Evolutionary conservation across 1,140 invertebrate genomes (phyloP), one percentile per base, ranked within the genome.

Genomic region (Monochamus saltuarius): DNA sequence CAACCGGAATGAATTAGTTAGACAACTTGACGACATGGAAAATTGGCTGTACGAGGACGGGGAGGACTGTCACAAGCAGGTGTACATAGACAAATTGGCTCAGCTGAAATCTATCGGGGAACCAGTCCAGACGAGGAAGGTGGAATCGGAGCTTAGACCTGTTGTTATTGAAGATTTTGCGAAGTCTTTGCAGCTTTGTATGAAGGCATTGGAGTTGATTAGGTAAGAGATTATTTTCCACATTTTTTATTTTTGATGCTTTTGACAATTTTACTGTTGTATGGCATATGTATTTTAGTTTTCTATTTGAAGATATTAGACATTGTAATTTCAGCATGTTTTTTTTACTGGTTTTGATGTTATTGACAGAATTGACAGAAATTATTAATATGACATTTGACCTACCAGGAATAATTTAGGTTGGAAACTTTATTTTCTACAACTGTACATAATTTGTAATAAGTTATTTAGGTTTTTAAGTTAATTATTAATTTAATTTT

Each of bases 21-120:
- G 78, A 54, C 78, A 85, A 54, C 82, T 99, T 9, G 89, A 92
- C 67, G 83, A 89, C 17, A 90, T 94, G 62, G 96, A 99, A 80
- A 89, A 91, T 72, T 99, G 97, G 97, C 79, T 99, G 0, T 99
- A 99, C 73, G 92, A 94, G 61, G 87, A 89, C 56, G 96, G 97
- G 0, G 94, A 97, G 77, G 92, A 98, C 70, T 92, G 94, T 73
- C 86, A 89, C 45, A 88, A 91, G 80, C 88, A 92, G 70, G 84
- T 92, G 11, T 87, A 87, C 67, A 80, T 81, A 47, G 83, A 81
- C 64, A 83, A 83, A 66, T 71, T 88, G 61, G 64, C 73, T 6
- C 79, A 81, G 38, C 75, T 87, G 58, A 79, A 86, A 78, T 80
- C 80, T n/a, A 64, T 58, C 47, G 93, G 93, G 29, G 90, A 95